Conservation (phyloP, 2,888 invertebrate species). For the Mythimna vitellina region DNA sequence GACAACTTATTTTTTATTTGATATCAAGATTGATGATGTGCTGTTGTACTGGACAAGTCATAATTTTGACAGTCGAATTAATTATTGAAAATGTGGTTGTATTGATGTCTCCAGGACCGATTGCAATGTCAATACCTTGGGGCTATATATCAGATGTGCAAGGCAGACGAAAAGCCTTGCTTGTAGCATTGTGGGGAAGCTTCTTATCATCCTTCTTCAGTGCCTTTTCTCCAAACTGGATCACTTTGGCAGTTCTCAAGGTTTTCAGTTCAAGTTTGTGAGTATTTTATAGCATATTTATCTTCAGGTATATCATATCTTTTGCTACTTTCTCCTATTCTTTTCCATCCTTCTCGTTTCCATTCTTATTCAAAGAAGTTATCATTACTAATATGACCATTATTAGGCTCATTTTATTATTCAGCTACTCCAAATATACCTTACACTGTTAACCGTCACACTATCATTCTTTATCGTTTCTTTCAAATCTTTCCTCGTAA, state of each 20-base stretch:
- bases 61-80: background rate
- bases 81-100: background rate
- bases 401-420: no score
- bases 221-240: constrained; percentile 74
- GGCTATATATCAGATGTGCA: constrained; percentile 76
- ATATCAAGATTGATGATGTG: background rate
- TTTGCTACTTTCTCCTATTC: background rate
- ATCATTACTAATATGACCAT: background rate
- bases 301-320: background rate
- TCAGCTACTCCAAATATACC: no score
- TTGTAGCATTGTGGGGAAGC: constrained; percentile 66
- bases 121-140: constrained; percentile 74
- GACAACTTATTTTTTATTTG: no score
- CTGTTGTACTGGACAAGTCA: background rate
- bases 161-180: constrained; percentile 68
- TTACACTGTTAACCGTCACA: background rate
- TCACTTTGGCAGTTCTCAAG: constrained; percentile 70
- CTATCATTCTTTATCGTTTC: background rate
- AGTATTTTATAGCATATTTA: constrained; percentile 44
- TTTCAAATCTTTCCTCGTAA: background rate
- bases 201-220: constrained; percentile 66
- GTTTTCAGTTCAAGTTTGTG: constrained; percentile 73
- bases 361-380: background rate
- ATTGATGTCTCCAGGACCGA: constrained; percentile 67
- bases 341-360: background rate